Conservation (phyloP, 2,888 invertebrate genomes). For the Incurvaria masculella region DNA sequence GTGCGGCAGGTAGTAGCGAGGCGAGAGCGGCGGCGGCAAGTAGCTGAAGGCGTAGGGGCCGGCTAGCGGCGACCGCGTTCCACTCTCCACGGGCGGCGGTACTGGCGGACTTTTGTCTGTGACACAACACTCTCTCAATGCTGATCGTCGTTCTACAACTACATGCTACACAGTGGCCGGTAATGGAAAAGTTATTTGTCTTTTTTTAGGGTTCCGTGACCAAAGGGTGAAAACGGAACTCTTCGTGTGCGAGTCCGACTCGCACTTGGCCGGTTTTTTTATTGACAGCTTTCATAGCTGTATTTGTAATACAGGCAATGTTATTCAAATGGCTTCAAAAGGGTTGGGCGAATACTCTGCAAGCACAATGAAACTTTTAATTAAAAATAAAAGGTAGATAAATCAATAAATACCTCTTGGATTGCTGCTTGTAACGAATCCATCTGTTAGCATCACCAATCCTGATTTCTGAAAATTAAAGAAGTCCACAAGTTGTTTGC, state of each 20-base stretch:
- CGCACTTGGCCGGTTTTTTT: too few species aligned
- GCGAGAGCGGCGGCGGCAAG: conserved; percentile 77
- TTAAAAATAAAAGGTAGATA: too few species aligned
- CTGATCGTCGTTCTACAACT: neutral
- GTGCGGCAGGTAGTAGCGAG: conserved; percentile 74
- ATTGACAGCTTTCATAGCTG: too few species aligned
- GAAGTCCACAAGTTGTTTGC: conserved; percentile 2
- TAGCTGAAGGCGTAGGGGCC: conserved; percentile 91
- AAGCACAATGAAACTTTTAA: too few species aligned
- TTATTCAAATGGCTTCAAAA: too few species aligned
- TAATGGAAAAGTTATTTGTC: too few species aligned
- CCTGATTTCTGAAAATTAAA: conserved; percentile 66
- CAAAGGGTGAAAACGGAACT: too few species aligned
- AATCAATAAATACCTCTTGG: conserved; percentile 62
- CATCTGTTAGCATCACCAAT: conserved; percentile 72
- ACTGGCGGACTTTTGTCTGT: conserved; percentile 24
- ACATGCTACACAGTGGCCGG: neutral
- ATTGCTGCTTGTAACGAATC: conserved; percentile 58
- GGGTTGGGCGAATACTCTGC: too few species aligned
- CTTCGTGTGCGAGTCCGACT: too few species aligned
- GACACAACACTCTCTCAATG: neutral
- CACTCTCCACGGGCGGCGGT: conserved; percentile 44
- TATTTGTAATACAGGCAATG: too few species aligned
- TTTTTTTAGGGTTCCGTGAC: too few species aligned
- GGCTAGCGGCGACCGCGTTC: conserved; percentile 75